These are phyloP conservation scores for Aphelinus atriplicis DNA, from an alignment of 1,140 invertebrate genomes.

Conservation along the genomic window DNA sequence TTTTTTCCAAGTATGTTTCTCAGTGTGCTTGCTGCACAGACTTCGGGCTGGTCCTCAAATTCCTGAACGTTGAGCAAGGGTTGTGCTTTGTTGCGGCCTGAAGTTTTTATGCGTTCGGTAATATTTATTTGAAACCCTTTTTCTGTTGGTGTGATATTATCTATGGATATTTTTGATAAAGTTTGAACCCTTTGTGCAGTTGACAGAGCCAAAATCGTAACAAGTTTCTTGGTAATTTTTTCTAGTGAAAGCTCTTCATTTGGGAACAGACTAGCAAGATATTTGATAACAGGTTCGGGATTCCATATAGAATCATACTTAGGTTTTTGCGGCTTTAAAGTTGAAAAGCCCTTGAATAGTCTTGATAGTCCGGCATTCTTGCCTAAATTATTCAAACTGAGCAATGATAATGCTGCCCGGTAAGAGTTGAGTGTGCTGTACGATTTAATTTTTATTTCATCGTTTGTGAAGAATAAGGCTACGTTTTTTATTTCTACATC, in stretches of 20 bases:
- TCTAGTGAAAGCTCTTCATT: neutral
- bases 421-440: slow-evolving; percentile 20
- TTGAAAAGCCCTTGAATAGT: slow-evolving; percentile 37
- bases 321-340: slow-evolving; percentile 32
- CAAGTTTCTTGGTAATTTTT: slow-evolving; percentile 11
- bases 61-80: neutral
- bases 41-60: neutral
- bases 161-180: neutral
- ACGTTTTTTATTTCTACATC: neutral
- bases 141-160: neutral
- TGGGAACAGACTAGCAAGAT: neutral
- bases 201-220: neutral
- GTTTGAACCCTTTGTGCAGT: slow-evolving; percentile 8
- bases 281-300: slow-evolving; percentile 28
- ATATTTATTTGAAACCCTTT: neutral
- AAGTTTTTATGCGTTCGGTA: neutral
- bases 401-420: slow-evolving; percentile 26
- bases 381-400: slow-evolving; percentile 17
- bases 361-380: slow-evolving; percentile 6
- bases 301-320: slow-evolving; percentile 39
- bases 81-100: neutral
- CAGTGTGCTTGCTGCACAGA: neutral
- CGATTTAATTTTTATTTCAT: neutral
- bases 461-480: slow-evolving; percentile 20
- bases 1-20: neutral